Conservation (phyloP, 1,140 invertebrate genomes). For the Battus philenor region DNA sequence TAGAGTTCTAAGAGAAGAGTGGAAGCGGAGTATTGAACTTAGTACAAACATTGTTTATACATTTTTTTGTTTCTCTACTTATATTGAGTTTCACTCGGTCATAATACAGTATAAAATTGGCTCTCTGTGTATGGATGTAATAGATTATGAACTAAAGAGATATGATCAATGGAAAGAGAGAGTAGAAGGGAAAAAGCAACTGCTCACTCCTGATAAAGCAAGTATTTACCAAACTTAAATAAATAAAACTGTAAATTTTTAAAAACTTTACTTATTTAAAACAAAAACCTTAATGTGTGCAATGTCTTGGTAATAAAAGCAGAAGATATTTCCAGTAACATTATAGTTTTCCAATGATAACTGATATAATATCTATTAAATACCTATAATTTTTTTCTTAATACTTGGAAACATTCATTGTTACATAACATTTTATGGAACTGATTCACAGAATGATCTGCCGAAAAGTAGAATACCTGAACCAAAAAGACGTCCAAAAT, state of each 20-base stretch:
- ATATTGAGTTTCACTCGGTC: constrained; percentile 95
- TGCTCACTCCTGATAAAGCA: constrained; percentile 65
- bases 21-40: constrained; percentile 96
- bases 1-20: constrained; percentile 96
- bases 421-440: too few species aligned
- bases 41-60: constrained; percentile 98
- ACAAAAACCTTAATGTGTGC: too few species aligned
- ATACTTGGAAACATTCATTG: too few species aligned
- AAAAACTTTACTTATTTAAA: too few species aligned
- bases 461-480: constrained; percentile 82
- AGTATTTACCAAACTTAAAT: constrained; percentile 12
- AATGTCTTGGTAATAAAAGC: too few species aligned
- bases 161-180: constrained; percentile 96
- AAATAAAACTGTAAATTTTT: too few species aligned
- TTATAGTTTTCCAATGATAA: too few species aligned
- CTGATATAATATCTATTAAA: too few species aligned
- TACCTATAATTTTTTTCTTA: too few species aligned
- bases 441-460: constrained; percentile 79
- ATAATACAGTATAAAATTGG: constrained; percentile 88
- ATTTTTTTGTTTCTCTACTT: constrained; percentile 98
- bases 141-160: constrained; percentile 94
- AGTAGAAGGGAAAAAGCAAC: constrained; percentile 81
- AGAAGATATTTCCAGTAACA: too few species aligned
- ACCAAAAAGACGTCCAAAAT: constrained; percentile 80
- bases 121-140: constrained; percentile 96